These are phyloP conservation scores for Sussaba pulchella DNA, from an alignment of 2,888 invertebrate genomes.

Conservation along the genomic window DNA sequence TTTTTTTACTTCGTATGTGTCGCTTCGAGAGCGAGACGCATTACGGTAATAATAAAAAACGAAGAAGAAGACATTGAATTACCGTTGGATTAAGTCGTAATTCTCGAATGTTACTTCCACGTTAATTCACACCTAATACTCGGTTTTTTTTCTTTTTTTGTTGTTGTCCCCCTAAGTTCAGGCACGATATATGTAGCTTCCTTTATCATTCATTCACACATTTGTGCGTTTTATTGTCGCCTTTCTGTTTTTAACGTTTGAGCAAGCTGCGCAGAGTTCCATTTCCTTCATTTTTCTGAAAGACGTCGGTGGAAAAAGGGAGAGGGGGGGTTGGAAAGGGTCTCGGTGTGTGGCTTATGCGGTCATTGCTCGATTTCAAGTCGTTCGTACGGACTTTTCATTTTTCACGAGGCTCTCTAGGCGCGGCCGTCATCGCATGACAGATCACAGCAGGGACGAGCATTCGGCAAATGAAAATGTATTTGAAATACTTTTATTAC, in stretches of 20 bases:
- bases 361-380: constrained; percentile 45
- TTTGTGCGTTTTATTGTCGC: constrained; percentile 56
- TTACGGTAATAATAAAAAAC: constrained; percentile 8
- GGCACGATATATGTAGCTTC: constrained; percentile 35
- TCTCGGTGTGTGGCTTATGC: background rate
- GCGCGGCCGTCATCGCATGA: constrained; percentile 20
- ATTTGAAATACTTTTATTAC: too few species aligned
- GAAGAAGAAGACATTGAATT: constrained; percentile 12
- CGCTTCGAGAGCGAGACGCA: background rate
- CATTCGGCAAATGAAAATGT: too few species aligned
- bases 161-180: constrained; percentile 64
- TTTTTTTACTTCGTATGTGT: background rate
- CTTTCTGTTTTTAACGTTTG: constrained; percentile 23
- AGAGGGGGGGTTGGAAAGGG: background rate
- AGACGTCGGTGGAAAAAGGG: constrained; percentile 33
- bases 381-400: constrained; percentile 19
- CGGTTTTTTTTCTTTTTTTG: constrained; percentile 38
- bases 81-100: constrained; percentile 16
- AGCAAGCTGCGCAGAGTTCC: background rate
- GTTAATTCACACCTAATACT: constrained; percentile 52
- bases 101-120: constrained; percentile 60
- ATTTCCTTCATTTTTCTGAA: background rate
- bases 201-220: constrained; percentile 59
- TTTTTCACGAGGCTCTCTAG: constrained; percentile 25
- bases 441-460: too few species aligned